A percentile compares a stretch with the other conserved stretches of the same genome.
Conservation (phyloP, 1,140 invertebrate genomes). For the Venustaconcha ellipsiformis region DNA sequence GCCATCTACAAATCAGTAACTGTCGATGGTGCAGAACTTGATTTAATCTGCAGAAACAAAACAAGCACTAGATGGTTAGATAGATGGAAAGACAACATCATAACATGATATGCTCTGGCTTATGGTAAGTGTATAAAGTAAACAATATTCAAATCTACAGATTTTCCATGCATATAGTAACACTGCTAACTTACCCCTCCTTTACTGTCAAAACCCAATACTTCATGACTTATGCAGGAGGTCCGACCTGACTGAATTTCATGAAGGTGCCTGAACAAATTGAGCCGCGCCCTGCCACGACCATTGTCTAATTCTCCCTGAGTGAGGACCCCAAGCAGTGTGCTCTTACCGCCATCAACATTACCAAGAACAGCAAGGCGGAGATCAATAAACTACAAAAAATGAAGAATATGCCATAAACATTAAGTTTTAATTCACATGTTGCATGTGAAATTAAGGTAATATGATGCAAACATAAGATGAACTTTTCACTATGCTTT, state of each 20-base stretch:
- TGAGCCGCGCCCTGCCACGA: slow-evolving; percentile 90
- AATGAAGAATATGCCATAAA: background rate
- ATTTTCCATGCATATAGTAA: no score
- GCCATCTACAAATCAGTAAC: no score
- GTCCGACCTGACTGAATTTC: slow-evolving; percentile 97
- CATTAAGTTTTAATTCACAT: background rate
- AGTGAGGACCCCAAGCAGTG: slow-evolving; percentile 92
- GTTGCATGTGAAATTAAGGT: background rate
- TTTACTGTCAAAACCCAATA: slow-evolving; percentile 84
- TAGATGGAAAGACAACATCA: no score
- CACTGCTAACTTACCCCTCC: slow-evolving; percentile 65
- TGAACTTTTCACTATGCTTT: background rate
- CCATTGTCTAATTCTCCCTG: slow-evolving; percentile 97
- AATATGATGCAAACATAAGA: background rate
- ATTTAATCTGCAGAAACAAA: no score
- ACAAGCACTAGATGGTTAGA: no score
- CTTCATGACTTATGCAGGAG: slow-evolving; percentile 96
- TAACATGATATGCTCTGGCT: no score
- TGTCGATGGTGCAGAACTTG: no score
- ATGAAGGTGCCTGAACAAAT: slow-evolving; percentile 96
- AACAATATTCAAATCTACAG: no score
- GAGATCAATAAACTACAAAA: slow-evolving; percentile 78
- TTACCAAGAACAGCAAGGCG: slow-evolving; percentile 93
- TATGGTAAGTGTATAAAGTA: no score
- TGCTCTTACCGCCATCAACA: slow-evolving; percentile 94